These are phyloP conservation scores for Podarcis raffonei DNA, from an alignment of 2,113 vertebrate species.

Conservation along the genomic window DNA sequence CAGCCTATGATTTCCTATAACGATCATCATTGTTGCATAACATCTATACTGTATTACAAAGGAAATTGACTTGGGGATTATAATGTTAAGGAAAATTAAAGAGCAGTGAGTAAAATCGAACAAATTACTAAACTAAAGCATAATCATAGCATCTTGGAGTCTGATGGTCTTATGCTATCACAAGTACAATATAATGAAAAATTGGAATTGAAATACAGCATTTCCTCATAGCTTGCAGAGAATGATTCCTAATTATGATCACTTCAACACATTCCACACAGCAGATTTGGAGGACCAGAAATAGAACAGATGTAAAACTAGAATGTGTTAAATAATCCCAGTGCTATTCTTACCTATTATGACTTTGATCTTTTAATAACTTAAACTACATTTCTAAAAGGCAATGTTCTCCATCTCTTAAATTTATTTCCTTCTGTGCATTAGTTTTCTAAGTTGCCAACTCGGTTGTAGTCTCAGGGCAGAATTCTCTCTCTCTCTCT, in stretches of 20 bases:
- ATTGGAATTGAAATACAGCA: constrained; percentile 50
- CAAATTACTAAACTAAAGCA: constrained; percentile 49
- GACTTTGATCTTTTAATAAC: constrained; percentile 46
- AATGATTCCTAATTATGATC: constrained; percentile 65
- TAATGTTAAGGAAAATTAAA: constrained; percentile 52
- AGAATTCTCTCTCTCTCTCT: too few relatives aligned
- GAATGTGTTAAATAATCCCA: constrained; percentile 61
- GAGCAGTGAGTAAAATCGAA: constrained; percentile 52
- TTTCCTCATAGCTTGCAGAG: constrained; percentile 56
- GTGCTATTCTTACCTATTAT: constrained; percentile 59
- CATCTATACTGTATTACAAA: constrained; percentile 58
- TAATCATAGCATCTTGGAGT: constrained; percentile 58
- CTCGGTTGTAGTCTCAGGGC: neutral
- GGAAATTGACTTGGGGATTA: constrained; percentile 52
- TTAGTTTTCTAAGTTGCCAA: neutral
- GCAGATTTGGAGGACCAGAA: constrained; percentile 60
- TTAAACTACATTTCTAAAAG: constrained; percentile 47
- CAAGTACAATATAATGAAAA: constrained; percentile 54
- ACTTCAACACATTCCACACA: constrained; percentile 54
- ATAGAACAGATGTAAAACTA: constrained; percentile 63
- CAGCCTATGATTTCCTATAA: constrained; percentile 48
- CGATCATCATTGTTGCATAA: constrained; percentile 56
- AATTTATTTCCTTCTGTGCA: constrained; percentile 11
- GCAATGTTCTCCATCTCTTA: neutral
- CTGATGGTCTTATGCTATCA: constrained; percentile 57